Base-by-base conservation (phyloP, 2,888 invertebrate genomes). In the Chrysotoxum bicinctum region DNA sequence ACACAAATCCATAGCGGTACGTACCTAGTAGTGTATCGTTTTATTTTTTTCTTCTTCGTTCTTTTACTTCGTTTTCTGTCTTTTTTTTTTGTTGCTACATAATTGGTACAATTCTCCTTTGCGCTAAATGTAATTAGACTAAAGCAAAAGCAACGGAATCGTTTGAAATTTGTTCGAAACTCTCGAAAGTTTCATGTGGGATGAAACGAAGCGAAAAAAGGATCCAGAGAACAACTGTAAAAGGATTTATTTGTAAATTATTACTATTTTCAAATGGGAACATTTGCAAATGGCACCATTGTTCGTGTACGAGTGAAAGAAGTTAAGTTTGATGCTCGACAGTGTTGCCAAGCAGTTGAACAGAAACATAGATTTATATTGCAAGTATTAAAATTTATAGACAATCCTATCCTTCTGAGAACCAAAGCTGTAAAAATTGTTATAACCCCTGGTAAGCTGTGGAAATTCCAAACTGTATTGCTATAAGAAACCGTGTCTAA, bases 211-310 rank as follows among this genome's bases (percentile, higher is more conserved):
- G 45, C 70, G 58, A 50, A 60, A 66, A 70, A 75, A 60, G 43
- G 66, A 66, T 68, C 66, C 56, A 26, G 12, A 19, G 54, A 54
- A 54, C 66, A 50, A 76, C 14, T 30, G n/a, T 12, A 64, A 30
- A 69, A n/a, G 80, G 70, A 79, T 84, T 80, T 50, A 50, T 80
- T 84, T 84, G 75, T 80, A 75, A 84, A 70, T 84, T 75, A 84
- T 84, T 72, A 60, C 79, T 60, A 75, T 80, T 75, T 76, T 75
- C 66, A 72, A 84, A 79, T 80, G 66, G 62, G 72, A 75, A 76
- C 66, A 68, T 54, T 84, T 68, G 16, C 58, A 75, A 79, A 79
- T 60, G 52, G 75, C 52, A 66, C 66, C 68, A 79, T 84, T 75
- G 79, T 84, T 84, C 35, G 66, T 75, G 64, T 52, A n/a, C 35